Percentiles rank a stretch among this genome's conserved stretches.
phyloP scores from a whole-genome alignment of 2,113 vertebrate genomes.

The Notothenia coriiceps region DNA sequence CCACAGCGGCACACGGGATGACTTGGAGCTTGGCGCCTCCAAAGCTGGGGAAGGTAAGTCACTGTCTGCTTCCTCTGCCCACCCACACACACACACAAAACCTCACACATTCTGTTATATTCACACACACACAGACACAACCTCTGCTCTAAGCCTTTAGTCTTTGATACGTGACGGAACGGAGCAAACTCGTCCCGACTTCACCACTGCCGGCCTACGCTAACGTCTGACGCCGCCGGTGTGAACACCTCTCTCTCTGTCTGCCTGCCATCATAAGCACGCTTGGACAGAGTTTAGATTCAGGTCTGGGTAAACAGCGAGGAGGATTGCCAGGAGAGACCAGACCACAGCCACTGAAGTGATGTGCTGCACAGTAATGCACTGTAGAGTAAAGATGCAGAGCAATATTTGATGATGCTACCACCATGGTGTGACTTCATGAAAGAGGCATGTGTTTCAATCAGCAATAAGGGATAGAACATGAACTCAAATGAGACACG shows the following conservation, averaged over 20 bases:
- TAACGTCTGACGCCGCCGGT: conserved; percentile 35
- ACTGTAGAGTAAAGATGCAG: conserved; percentile 55
- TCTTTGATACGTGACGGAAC: conserved; percentile 62
- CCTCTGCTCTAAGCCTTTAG: conserved; percentile 19
- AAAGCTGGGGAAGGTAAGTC: conserved; percentile 93
- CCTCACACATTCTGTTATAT: conserved; percentile 33
- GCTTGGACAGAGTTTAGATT: conserved; percentile 71
- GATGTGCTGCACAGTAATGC: conserved; percentile 52
- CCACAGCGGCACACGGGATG: conserved; percentile 93
- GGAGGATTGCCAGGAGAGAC: conserved; percentile 47
- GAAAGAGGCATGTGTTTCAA: conserved; percentile 65
- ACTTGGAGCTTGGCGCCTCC: conserved; percentile 91
- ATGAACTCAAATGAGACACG: conserved; percentile 1
- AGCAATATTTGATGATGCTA: conserved; percentile 36
- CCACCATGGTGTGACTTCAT: conserved; percentile 48
- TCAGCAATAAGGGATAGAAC: conserved; percentile 29
- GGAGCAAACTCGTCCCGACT: conserved; percentile 27
- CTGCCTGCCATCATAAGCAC: conserved; percentile 65
- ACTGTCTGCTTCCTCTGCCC: conserved; percentile 14
- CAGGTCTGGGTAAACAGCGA: conserved; percentile 64
- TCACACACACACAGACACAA: conserved; percentile 42
- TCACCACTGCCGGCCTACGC: conserved; percentile 30
- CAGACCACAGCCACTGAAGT: conserved; percentile 60
- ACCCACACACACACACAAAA: conserved; percentile 31
- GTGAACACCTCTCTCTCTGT: conserved; percentile 63